phyloP scores from a whole-genome alignment of 2,888 invertebrate species.

The Parnassius mnemosyne region DNA sequence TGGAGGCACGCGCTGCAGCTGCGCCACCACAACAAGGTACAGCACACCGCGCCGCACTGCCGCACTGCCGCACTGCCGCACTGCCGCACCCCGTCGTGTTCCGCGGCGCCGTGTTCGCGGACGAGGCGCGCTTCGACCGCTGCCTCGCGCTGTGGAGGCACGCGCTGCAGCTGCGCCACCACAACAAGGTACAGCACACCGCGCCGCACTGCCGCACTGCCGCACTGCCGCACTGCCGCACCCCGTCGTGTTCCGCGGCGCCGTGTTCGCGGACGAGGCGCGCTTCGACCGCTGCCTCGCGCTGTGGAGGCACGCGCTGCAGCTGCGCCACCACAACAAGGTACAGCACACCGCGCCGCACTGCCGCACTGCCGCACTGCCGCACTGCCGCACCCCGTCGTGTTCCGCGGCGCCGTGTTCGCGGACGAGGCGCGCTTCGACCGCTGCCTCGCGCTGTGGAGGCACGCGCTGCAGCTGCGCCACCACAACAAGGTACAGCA shows the following conservation, averaged over 20 bases:
- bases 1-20: conserved; percentile 94
- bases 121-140: conserved; percentile 91
- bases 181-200: conserved; percentile 86
- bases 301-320: conserved; percentile 93
- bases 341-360: conserved; percentile 88
- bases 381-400: conserved; percentile 92
- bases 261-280: conserved; percentile 95
- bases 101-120: conserved; percentile 96
- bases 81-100: conserved; percentile 93
- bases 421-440: conserved; percentile 94
- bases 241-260: conserved; percentile 93
- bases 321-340: conserved; percentile 86
- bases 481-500: conserved; percentile 87
- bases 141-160: conserved; percentile 94
- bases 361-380: conserved; percentile 86
- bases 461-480: conserved; percentile 90
- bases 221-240: conserved; percentile 93
- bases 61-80: conserved; percentile 87
- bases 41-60: conserved; percentile 86
- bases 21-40: conserved; percentile 87
- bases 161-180: conserved; percentile 89
- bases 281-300: conserved; percentile 92
- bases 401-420: conserved; percentile 95
- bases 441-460: conserved; percentile 92
- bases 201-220: conserved; percentile 85